Percentiles rank a stretch among this genome's conserved stretches.
phyloP scores from a whole-genome alignment of 2,888 invertebrate species.

The Dysmachus trigonus region DNA sequence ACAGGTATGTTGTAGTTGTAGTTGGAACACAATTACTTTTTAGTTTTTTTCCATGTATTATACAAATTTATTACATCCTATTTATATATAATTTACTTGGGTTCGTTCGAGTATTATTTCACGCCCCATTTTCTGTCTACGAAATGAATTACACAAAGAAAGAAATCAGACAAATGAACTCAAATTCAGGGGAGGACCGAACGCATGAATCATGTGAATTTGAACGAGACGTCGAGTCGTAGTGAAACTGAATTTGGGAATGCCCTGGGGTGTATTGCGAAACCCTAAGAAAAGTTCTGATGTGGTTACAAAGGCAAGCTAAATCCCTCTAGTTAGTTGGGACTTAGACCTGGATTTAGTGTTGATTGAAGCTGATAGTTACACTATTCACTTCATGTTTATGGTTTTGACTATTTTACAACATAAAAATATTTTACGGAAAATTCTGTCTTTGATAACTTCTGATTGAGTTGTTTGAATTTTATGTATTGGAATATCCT shows the following conservation, averaged over 20 bases:
- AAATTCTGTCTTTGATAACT: no score
- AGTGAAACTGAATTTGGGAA: background rate
- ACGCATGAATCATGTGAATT: background rate
- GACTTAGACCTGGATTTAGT: background rate
- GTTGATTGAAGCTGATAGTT: background rate
- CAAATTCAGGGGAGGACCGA: background rate
- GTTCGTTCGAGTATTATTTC: background rate
- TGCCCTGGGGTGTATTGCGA: background rate
- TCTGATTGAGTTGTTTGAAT: no score
- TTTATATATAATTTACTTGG: background rate
- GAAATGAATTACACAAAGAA: no score
- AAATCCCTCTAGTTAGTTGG: background rate
- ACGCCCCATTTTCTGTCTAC: background rate
- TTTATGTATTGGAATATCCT: no score
- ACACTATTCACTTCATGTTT: no score
- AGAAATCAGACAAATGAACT: background rate
- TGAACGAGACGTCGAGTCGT: background rate
- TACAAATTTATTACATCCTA: no score
- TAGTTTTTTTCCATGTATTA: background rate
- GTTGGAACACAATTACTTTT: background rate
- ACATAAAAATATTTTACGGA: no score
- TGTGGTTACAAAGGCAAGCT: no score
- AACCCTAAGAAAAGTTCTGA: background rate
- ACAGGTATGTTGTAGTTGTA: slow-evolving; percentile 71
- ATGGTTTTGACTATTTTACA: no score